Evolutionary conservation across 2,888 invertebrate genomes (phyloP).

Genomic region (Clunio marinus): DNA sequence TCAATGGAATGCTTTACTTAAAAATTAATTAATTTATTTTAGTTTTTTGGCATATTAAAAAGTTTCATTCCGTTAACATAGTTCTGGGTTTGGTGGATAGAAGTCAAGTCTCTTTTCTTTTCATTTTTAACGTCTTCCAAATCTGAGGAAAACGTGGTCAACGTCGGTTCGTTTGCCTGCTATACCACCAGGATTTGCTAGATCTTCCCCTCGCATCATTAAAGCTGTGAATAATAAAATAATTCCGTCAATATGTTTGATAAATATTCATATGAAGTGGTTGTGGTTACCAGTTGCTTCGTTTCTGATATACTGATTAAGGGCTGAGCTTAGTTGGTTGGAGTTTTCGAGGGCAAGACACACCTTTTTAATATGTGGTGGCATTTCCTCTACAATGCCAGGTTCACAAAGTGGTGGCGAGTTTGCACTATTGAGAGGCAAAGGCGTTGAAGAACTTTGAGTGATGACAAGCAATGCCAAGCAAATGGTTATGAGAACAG

Average conservation of each 20-base stretch:
- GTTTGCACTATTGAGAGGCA: neutral
- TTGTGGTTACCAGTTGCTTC: constrained; percentile 48
- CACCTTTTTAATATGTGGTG: constrained; percentile 56
- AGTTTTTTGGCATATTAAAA: constrained; percentile 6
- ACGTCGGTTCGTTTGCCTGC: constrained; percentile 45
- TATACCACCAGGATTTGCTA: constrained; percentile 40
- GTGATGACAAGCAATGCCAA: neutral
- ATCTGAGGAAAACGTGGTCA: constrained; percentile 85
- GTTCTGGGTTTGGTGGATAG: neutral
- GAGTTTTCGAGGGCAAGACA: constrained; percentile 55
- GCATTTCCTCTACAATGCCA: constrained; percentile 56
- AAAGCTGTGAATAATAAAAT: constrained; percentile 44
- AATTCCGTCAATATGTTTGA: constrained; percentile 19
- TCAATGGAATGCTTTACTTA: too few relatives aligned
- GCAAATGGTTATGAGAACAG: constrained; percentile 12
- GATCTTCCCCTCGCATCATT: constrained; percentile 48
- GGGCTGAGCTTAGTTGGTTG: constrained; percentile 48
- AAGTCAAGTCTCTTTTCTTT: neutral
- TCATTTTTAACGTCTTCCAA: constrained; percentile 58
- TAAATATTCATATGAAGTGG: neutral
- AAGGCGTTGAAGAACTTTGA: constrained; percentile 8
- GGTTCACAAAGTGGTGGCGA: constrained; percentile 37
- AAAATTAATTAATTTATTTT: constrained; percentile 9
- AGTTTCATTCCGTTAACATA: neutral
- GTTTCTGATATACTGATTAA: constrained; percentile 50